Conservation (phyloP, 2,113 vertebrate species). For the Leucosticte australis region DNA sequence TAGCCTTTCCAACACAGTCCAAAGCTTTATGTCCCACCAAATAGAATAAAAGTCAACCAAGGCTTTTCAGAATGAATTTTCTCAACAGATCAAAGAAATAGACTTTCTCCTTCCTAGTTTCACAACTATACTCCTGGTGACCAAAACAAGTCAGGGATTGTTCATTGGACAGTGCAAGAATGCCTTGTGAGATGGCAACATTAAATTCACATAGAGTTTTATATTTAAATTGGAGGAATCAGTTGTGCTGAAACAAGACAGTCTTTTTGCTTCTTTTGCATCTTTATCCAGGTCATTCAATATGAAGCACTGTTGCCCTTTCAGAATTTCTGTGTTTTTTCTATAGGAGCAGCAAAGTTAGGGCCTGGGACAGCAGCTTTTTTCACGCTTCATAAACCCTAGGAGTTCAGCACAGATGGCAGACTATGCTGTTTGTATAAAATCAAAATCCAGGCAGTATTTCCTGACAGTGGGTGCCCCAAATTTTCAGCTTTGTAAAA, state of each 20-base stretch:
- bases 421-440: background rate
- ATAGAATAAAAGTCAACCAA: background rate
- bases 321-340: background rate
- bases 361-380: background rate
- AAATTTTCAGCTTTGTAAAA: background rate
- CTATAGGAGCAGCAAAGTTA: background rate
- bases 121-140: background rate
- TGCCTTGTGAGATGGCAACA: background rate
- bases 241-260: background rate
- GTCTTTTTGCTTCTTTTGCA: background rate
- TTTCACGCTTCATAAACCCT: background rate
- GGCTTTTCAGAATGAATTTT: background rate
- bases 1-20: background rate
- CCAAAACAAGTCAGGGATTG: background rate
- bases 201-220: background rate
- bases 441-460: background rate
- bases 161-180: background rate
- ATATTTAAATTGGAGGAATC: background rate
- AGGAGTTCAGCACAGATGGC: background rate
- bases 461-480: background rate
- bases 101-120: background rate
- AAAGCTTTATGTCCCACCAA: background rate
- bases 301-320: background rate
- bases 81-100: background rate
- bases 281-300: background rate